These are phyloP conservation scores for Heteromyza rotundicornis DNA, from an alignment of 2,888 invertebrate species.

Conservation along the genomic window DNA sequence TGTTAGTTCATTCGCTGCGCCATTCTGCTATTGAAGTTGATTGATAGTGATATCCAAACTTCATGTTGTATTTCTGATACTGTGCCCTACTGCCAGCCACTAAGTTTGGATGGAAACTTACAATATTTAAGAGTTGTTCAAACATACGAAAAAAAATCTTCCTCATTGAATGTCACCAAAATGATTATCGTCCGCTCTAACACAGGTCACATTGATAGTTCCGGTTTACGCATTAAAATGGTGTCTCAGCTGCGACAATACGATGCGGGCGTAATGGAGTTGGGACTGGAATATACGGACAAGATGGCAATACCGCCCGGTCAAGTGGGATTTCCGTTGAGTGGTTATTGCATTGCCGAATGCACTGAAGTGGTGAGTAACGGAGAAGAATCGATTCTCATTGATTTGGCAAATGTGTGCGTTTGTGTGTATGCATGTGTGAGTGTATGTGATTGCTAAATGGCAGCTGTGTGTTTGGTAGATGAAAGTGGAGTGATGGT, in stretches of 20 bases:
- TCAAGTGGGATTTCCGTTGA: constrained; percentile 77
- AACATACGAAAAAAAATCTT: too few species aligned
- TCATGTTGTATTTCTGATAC: too few species aligned
- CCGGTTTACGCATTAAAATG: constrained; percentile 83
- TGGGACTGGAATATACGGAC: constrained; percentile 96
- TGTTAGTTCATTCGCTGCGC: too few species aligned
- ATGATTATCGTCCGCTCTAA: too few species aligned
- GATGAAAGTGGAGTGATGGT: too few species aligned
- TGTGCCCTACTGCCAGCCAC: too few species aligned
- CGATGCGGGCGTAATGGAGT: constrained; percentile 95
- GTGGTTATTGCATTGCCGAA: constrained; percentile 90
- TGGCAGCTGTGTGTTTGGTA: not conserved
- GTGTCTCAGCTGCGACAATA: constrained; percentile 77
- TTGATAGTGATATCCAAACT: too few species aligned
- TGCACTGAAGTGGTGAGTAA: constrained; percentile 85
- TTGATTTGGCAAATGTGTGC: not conserved
- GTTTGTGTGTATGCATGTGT: not conserved
- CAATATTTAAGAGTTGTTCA: too few species aligned
- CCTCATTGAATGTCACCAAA: too few species aligned
- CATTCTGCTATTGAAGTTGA: too few species aligned
- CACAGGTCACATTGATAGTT: constrained; percentile 83
- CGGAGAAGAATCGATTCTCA: constrained; percentile 7
- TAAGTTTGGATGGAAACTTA: too few species aligned
- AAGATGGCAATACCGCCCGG: constrained; percentile 97
- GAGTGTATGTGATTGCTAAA: not conserved